Base-by-base conservation (phyloP, 2,888 invertebrate genomes). In the Agrochola litura region DNA sequence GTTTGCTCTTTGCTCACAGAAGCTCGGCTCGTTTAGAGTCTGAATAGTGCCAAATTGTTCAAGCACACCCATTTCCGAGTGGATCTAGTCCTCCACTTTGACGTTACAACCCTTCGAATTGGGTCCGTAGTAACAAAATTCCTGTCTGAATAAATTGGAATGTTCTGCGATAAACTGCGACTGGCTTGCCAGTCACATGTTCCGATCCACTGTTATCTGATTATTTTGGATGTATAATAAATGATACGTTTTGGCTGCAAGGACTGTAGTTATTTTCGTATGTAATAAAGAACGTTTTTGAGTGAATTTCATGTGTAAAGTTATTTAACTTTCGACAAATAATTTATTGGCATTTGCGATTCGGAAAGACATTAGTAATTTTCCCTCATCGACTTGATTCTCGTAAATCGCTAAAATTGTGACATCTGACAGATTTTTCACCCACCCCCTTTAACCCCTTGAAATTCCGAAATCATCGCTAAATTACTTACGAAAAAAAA, bases 151-250 rank as follows among this genome's bases (percentile, higher is more conserved):
- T 41, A 46, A 19, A 63, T n/a, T 19, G 54, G 49, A 49, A 73
- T 52, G 49, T 19, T 67, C n/a, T 67, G 30, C 56, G 41, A 67
- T 79, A 67, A 74, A 63, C 63, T 58, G 22, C 12, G 56, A 58
- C 41, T 41, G 80, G 46, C n/a, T 64, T 72, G 64, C 43, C 79
- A 58, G 58, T 54, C 64, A 52, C 52, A 2, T 9, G 49, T 56
- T 64, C 14, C 22, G 8, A 22, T 12, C 46, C 1, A 73, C 14
- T 25, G n/a, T 73, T 79, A 79, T 80, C 49, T 49, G 66, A 74
- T 43, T 2, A 41, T 14, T 19, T n/a, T 22, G 37, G 6, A n/a
- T 41, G 19, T 49, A 54, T 61, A 79, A 66, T 73, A 73, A 79
- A 80, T 56, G 5, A 41, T 49, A 2, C n/a, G n/a, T 65, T 52